These are phyloP conservation scores for Drosophila emarginata DNA, from an alignment of 2,888 invertebrate species.

Conservation along the genomic window DNA sequence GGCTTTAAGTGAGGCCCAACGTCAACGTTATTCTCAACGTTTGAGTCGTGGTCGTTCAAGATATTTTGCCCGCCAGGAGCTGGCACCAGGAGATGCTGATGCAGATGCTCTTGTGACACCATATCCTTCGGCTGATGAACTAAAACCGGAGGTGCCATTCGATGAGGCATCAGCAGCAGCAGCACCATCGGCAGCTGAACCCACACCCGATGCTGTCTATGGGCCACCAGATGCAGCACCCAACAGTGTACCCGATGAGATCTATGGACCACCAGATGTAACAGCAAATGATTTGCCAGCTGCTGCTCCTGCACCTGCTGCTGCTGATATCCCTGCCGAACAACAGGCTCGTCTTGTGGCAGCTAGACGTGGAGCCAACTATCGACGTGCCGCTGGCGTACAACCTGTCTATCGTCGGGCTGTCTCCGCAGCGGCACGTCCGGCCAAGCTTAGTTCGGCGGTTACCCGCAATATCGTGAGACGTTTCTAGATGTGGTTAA, in stretches of 20 bases:
- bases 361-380: conserved; percentile 62
- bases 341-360: conserved; percentile 69
- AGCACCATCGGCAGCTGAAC: conserved; percentile 50
- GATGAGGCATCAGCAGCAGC: conserved; percentile 66
- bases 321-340: conserved; percentile 62
- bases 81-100: conserved; percentile 56
- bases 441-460: conserved; percentile 59
- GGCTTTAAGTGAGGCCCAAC: conserved; percentile 57
- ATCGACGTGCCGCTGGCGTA: conserved; percentile 42
- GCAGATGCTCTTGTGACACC: conserved; percentile 72
- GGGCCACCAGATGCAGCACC: conserved; percentile 70
- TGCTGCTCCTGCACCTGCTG: conserved; percentile 56
- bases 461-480: conserved; percentile 32
- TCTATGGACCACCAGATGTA: conserved; percentile 74
- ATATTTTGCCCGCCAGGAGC: conserved; percentile 73
- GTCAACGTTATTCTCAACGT: conserved; percentile 60
- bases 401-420: conserved; percentile 57
- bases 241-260: conserved; percentile 71
- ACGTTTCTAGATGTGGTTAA: conserved; percentile 38
- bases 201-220: conserved; percentile 75
- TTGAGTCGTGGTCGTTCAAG: conserved; percentile 62
- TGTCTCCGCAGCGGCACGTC: conserved; percentile 49
- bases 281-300: conserved; percentile 61
- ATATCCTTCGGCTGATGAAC: conserved; percentile 77
- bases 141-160: conserved; percentile 78